Evolutionary conservation across 2,888 invertebrate species (phyloP).

Genomic region (Melanostoma scalare): DNA sequence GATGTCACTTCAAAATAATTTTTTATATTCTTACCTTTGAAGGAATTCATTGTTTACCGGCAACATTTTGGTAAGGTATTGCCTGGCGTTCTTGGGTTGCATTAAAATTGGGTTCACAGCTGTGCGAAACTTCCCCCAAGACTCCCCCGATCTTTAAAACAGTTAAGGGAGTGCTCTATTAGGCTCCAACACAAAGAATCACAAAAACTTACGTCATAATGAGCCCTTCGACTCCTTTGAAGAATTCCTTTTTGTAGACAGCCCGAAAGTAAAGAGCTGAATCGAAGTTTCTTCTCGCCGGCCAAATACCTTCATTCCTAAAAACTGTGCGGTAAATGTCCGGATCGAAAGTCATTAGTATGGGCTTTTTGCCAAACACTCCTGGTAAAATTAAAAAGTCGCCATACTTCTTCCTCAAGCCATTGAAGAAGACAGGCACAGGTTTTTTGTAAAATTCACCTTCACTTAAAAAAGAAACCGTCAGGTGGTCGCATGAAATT

Average conservation of each 20-base stretch:
- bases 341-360: constrained; percentile 82
- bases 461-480: background rate
- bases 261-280: constrained; percentile 79
- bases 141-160: constrained; percentile 83
- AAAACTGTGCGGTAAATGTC: constrained; percentile 81
- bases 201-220: constrained; percentile 70
- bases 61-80: constrained; percentile 82
- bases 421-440: constrained; percentile 14
- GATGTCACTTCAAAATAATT: background rate
- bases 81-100: constrained; percentile 83
- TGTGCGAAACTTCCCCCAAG: constrained; percentile 86
- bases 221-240: constrained; percentile 69
- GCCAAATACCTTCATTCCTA: constrained; percentile 74
- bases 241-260: constrained; percentile 75
- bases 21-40: constrained; percentile 62
- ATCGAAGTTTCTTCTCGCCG: constrained; percentile 77
- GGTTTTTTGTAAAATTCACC: constrained; percentile 61
- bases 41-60: constrained; percentile 80
- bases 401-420: constrained; percentile 77
- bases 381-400: constrained; percentile 80
- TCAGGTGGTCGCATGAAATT: background rate
- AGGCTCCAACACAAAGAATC: no score
- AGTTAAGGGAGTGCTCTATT: constrained; percentile 73
- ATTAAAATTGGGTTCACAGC: constrained; percentile 86
- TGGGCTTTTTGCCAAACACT: constrained; percentile 75